Evolutionary conservation across 2,888 invertebrate genomes (phyloP).

Genomic region (Arrhopalites spinosus): DNA sequence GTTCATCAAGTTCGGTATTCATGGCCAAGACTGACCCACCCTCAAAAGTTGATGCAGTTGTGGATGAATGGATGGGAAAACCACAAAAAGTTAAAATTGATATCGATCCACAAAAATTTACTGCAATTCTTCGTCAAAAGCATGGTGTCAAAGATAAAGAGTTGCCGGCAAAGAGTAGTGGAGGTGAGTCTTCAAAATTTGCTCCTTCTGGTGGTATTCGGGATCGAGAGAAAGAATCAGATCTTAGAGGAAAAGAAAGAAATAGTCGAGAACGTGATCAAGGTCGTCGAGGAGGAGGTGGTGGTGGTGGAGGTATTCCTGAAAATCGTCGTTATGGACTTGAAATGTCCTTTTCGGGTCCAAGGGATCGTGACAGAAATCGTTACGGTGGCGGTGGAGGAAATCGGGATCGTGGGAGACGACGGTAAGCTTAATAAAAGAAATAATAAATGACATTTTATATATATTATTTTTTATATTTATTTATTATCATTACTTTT

Average conservation of each 20-base stretch:
- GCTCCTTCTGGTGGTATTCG: not conserved
- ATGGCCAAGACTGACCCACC: slow-evolving; percentile 14
- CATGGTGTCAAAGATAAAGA: slow-evolving; percentile 39
- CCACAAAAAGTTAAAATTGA: slow-evolving; percentile 52
- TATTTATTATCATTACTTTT: not conserved
- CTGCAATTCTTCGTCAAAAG: slow-evolving; percentile 55
- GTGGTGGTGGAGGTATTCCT: slow-evolving; percentile 17
- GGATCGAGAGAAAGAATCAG: slow-evolving; percentile 19
- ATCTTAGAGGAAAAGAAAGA: slow-evolving; percentile 18
- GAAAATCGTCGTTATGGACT: slow-evolving; percentile 43
- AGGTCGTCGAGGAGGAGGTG: slow-evolving; percentile 34
- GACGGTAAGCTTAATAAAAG: slow-evolving; percentile 37
- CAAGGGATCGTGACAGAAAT: slow-evolving; percentile 45
- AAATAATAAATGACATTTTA: not conserved
- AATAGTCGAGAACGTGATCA: slow-evolving; percentile 35
- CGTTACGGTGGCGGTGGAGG: slow-evolving; percentile 31
- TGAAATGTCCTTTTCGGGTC: slow-evolving; percentile 47
- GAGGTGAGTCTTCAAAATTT: not conserved
- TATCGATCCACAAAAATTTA: slow-evolving; percentile 56
- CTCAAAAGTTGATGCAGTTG: slow-evolving; percentile 38
- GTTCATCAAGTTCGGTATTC: slow-evolving; percentile 24
- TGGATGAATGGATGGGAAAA: slow-evolving; percentile 56
- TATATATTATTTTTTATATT: not conserved
- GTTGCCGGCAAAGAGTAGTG: not conserved
- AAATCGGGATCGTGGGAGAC: slow-evolving; percentile 28